These are phyloP conservation scores for Peromyscus californicus DNA, from an alignment of 2,113 vertebrate species.

Conservation along the genomic window DNA sequence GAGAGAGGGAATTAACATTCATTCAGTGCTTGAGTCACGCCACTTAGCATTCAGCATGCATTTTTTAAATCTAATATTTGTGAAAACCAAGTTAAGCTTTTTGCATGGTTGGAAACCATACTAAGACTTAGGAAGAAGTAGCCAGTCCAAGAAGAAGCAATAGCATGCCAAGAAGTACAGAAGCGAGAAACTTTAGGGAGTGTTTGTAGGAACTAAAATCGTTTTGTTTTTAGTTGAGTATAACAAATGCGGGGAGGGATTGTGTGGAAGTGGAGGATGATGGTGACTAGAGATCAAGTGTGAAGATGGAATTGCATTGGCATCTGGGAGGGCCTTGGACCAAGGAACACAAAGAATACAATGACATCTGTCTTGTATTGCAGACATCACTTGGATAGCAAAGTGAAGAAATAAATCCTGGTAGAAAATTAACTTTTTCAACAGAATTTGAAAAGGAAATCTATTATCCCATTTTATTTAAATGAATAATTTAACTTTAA, in stretches of 20 bases:
- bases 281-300: neutral
- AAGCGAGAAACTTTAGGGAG: neutral
- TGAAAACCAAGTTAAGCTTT: constrained; percentile 15
- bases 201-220: neutral
- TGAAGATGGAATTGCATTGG: neutral
- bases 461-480: constrained; percentile 26
- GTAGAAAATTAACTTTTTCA: neutral
- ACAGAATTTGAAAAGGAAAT: constrained; percentile 24
- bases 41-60: neutral
- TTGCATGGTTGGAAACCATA: neutral
- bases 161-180: neutral
- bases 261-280: neutral
- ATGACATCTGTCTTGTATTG: neutral
- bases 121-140: neutral
- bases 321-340: neutral
- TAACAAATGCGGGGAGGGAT: neutral
- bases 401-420: neutral
- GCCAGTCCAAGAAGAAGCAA: neutral
- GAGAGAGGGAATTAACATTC: neutral
- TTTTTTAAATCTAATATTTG: constrained; percentile 22
- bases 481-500: neutral
- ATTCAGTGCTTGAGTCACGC: neutral
- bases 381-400: neutral
- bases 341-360: neutral
- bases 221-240: neutral